Evolutionary conservation across 2,888 invertebrate genomes (phyloP).

Genomic region (Nomada ruficornis): DNA sequence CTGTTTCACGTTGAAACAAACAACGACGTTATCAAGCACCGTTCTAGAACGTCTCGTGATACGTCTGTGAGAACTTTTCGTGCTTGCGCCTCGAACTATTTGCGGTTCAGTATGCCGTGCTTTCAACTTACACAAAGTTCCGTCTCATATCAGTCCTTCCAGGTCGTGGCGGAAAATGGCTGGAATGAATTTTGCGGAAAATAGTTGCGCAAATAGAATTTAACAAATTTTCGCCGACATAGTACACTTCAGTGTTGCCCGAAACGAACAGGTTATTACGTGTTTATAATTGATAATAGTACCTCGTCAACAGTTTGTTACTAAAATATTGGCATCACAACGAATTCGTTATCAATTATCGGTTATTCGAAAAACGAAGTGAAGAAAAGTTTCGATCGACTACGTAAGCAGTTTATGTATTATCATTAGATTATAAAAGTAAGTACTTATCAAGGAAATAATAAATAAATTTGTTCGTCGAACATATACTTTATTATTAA

Average conservation of each 20-base stretch:
- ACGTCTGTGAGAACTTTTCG: constrained; percentile 65
- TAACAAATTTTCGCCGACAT: constrained; percentile 39
- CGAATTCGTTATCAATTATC: not conserved
- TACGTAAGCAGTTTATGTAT: not conserved
- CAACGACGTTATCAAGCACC: constrained; percentile 67
- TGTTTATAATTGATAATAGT: constrained; percentile 31
- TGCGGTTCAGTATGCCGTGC: constrained; percentile 60
- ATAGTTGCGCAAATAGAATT: constrained; percentile 45
- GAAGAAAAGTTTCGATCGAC: not conserved
- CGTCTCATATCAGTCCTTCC: constrained; percentile 60
- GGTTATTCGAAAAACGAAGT: constrained; percentile 1
- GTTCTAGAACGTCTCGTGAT: constrained; percentile 66
- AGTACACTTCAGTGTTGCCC: not conserved
- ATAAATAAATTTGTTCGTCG: too few species aligned
- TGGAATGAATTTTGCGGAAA: constrained; percentile 46
- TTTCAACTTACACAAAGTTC: constrained; percentile 66
- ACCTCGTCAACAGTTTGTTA: constrained; percentile 13
- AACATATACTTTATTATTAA: not conserved
- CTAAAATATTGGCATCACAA: constrained; percentile 24
- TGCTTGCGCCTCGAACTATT: constrained; percentile 61
- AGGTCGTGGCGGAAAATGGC: constrained; percentile 33
- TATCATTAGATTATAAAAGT: not conserved
- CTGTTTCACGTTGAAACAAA: constrained; percentile 52
- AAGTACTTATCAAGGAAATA: not conserved
- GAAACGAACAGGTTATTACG: constrained; percentile 20